Conservation (phyloP, 2,888 invertebrate genomes). For the Epinotia nisella region DNA sequence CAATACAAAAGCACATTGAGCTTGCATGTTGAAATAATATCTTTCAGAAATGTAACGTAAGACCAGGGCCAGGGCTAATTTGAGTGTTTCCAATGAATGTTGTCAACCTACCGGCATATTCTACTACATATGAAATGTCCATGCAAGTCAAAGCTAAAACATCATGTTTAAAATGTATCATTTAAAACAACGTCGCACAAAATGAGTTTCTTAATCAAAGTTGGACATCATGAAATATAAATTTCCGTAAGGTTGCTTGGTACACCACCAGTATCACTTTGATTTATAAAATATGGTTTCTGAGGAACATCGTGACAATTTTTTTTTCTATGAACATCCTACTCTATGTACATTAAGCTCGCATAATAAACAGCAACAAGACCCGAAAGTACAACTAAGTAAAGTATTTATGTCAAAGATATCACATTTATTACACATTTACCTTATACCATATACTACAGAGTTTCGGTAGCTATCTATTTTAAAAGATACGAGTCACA, state of each 20-base stretch:
- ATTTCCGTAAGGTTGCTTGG: too few relatives aligned
- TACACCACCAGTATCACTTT: neutral
- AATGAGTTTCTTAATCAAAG: neutral
- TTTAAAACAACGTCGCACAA: neutral
- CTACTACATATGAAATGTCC: neutral
- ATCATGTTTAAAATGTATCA: constrained; percentile 3
- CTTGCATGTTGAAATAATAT: neutral
- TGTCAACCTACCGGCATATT: neutral
- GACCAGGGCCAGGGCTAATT: too few relatives aligned
- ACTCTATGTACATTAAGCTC: constrained; percentile 36
- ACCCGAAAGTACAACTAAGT: constrained; percentile 22
- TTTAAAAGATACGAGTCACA: constrained; percentile 28
- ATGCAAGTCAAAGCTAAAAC: constrained; percentile 5
- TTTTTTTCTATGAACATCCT: neutral
- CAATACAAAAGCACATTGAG: constrained; percentile 1
- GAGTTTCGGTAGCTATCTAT: constrained; percentile 20
- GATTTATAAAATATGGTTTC: neutral
- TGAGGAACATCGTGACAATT: neutral
- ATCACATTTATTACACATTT: constrained; percentile 36
- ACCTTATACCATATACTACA: constrained; percentile 25
- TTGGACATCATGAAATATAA: neutral
- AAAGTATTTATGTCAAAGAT: constrained; percentile 38
- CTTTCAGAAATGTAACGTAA: neutral
- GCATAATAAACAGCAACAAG: constrained; percentile 29
- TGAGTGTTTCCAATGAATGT: neutral